Evolutionary conservation across 2,113 vertebrate species (phyloP).

Genomic region (Paradisaea rubra): DNA sequence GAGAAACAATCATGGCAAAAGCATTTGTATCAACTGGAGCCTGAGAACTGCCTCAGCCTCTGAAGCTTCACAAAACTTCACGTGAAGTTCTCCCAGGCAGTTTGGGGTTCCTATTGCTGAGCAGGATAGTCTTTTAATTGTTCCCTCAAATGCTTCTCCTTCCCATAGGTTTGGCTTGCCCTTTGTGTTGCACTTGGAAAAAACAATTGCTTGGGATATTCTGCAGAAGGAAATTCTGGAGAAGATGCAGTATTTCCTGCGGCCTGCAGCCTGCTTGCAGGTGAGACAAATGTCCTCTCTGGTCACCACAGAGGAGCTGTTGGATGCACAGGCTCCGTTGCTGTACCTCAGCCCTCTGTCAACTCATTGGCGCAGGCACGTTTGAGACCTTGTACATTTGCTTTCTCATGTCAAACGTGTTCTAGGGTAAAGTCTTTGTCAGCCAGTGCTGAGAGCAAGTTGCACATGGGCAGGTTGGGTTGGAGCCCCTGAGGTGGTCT

Average conservation of each 20-base stretch:
- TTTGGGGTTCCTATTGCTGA: rapidly evolving
- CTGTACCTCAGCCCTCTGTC: not conserved
- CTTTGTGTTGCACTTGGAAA: slow-evolving; percentile 93
- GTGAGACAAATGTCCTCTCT: slow-evolving; percentile 48
- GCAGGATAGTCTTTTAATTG: not conserved
- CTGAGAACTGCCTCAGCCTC: not conserved
- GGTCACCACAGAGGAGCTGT: not conserved
- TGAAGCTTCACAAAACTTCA: not conserved
- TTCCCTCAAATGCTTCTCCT: not conserved
- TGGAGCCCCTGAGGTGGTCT: not conserved
- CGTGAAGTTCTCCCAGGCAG: not conserved
- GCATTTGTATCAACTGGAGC: rapidly evolving
- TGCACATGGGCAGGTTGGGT: not conserved
- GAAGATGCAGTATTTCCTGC: slow-evolving; percentile 95
- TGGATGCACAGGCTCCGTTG: not conserved
- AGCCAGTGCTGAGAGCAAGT: not conserved
- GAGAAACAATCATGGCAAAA: not conserved
- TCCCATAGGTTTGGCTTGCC: slow-evolving; percentile 88
- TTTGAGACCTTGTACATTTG: not conserved
- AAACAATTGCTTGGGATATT: slow-evolving; percentile 91
- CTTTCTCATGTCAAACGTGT: rapidly evolving
- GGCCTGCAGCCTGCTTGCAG: slow-evolving; percentile 91
- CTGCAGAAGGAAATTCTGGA: slow-evolving; percentile 96
- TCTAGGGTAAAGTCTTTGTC: not conserved
- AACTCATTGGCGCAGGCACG: not conserved